Evolutionary conservation across 2,113 vertebrate genomes (phyloP).

Genomic region (Gadus macrocephalus): DNA sequence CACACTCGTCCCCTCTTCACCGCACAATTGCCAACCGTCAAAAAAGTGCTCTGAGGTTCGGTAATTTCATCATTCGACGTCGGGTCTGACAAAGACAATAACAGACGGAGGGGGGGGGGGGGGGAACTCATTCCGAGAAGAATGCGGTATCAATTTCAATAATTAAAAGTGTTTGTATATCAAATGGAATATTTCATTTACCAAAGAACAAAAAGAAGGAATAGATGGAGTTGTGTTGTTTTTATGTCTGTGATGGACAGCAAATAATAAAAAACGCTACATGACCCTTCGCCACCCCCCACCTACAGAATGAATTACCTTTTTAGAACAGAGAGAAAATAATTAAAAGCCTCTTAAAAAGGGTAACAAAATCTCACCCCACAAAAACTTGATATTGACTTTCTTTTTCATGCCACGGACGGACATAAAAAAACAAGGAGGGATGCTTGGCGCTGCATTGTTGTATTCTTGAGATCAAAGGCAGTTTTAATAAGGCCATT

Average conservation of each 20-base stretch:
- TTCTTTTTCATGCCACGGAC: slow-evolving; percentile 41
- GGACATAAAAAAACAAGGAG: slow-evolving; percentile 49
- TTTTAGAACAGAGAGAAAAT: slow-evolving; percentile 57
- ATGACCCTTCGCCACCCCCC: neutral
- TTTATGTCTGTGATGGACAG: slow-evolving; percentile 50
- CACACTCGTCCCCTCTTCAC: too few relatives aligned
- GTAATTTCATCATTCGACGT: slow-evolving; percentile 34
- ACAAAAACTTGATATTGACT: slow-evolving; percentile 46
- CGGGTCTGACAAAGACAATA: slow-evolving; percentile 32
- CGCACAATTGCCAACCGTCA: neutral
- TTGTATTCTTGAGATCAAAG: slow-evolving; percentile 75
- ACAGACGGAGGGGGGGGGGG: neutral
- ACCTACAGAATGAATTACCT: slow-evolving; percentile 43
- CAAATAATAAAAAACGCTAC: slow-evolving; percentile 14
- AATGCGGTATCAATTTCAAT: slow-evolving; percentile 54
- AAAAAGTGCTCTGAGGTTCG: neutral
- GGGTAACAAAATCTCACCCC: neutral
- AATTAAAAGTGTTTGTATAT: slow-evolving; percentile 67
- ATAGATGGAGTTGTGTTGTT: slow-evolving; percentile 30
- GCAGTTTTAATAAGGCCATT: slow-evolving; percentile 75
- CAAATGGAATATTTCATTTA: slow-evolving; percentile 71
- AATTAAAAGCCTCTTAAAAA: slow-evolving; percentile 43
- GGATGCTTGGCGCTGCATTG: slow-evolving; percentile 58
- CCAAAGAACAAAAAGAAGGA: slow-evolving; percentile 30
- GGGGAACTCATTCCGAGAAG: slow-evolving; percentile 46